Evolutionary conservation across 2,113 vertebrate genomes (phyloP), one percentile per base, ranked within the genome.

Genomic region (Quiscalus mexicanus): DNA sequence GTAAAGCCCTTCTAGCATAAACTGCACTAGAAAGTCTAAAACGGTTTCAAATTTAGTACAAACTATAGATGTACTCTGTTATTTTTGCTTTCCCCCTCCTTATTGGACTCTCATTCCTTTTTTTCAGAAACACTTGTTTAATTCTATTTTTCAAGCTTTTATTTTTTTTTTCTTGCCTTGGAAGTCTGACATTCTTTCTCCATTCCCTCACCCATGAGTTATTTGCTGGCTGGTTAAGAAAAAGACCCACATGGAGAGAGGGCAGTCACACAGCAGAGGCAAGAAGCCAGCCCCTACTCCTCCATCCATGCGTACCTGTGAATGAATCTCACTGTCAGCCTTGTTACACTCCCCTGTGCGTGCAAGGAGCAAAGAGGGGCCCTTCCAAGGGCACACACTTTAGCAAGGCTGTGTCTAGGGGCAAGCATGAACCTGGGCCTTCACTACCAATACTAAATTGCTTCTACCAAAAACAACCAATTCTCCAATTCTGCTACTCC

Each of bases 1-100:
- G 41, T 64, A 91, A 93, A 95, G 37, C n/a, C 65, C 69, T 92
- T 53, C 39, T 41, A 78, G 77, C 58, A 82, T 11, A 84, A 87
- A 67, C 35, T 62, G 64, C 39, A 84, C 77, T 62, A 77, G 35
- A 78, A 92, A 93, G 22, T 19, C 33, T 76, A 44, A 35, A 93
- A 89, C 22, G 49, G 33, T 63, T 81, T 89, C 59, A 63, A 19
- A 87, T 77, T 86, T 81, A 60, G 24, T 84, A 69, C 35, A 67
- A 87, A 60, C 12, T 50, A 35, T 9, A 59, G 50, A 58, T 31
- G 12, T 39, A 76, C 31, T 79, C 33, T 63, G 42, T 62, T 64
- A 79, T 39, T 71, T 37, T 56, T 84, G 31, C 31, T 15, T 25
- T 55, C 16, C 4, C 18, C 10, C 30, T 45, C 8, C 23, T 28